Conservation (phyloP, 2,797 vertebrate species). For the Lycodopsis pacificus region DNA sequence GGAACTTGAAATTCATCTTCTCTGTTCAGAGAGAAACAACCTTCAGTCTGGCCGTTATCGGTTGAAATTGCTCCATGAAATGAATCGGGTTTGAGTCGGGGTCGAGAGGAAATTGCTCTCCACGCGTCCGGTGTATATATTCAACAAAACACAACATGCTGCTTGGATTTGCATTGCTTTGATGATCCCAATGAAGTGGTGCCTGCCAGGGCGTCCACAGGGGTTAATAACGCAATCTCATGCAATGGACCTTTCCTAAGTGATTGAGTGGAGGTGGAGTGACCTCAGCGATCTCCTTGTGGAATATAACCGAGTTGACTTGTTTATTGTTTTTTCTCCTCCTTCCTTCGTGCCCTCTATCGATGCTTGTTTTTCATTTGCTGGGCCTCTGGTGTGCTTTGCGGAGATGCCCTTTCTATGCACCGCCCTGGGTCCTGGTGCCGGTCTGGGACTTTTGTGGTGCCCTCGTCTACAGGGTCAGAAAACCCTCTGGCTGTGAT, state of each 20-base stretch:
- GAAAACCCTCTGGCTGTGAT: constrained; percentile 61
- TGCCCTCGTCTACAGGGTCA: constrained; percentile 41
- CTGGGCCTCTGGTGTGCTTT: constrained; percentile 61
- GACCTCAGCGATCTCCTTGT: constrained; percentile 73
- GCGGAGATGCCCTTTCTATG: constrained; percentile 69
- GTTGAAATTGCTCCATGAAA: constrained; percentile 41
- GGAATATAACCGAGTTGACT: constrained; percentile 64
- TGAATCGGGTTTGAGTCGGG: constrained; percentile 28
- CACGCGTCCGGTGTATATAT: constrained; percentile 9
- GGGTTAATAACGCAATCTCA: constrained; percentile 73
- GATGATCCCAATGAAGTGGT: constrained; percentile 47
- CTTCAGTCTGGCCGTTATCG: constrained; percentile 8
- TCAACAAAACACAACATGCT: constrained; percentile 36
- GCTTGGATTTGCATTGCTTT: constrained; percentile 59
- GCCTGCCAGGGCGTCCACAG: constrained; percentile 40
- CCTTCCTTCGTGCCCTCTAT: constrained; percentile 48
- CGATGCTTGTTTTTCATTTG: constrained; percentile 70
- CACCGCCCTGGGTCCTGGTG: constrained; percentile 43
- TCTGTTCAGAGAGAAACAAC: constrained; percentile 17
- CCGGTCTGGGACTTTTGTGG: constrained; percentile 53
- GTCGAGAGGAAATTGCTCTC: constrained; percentile 50
- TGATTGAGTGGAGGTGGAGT: constrained; percentile 68
- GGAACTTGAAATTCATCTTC: constrained; percentile 47
- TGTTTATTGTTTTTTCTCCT: constrained; percentile 74
- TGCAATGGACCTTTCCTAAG: constrained; percentile 55